Percentiles rank a stretch among this genome's conserved stretches.
These are phyloP conservation scores for Stenodema calcarata DNA, from an alignment of 2,888 invertebrate species.

Conservation along the genomic window DNA sequence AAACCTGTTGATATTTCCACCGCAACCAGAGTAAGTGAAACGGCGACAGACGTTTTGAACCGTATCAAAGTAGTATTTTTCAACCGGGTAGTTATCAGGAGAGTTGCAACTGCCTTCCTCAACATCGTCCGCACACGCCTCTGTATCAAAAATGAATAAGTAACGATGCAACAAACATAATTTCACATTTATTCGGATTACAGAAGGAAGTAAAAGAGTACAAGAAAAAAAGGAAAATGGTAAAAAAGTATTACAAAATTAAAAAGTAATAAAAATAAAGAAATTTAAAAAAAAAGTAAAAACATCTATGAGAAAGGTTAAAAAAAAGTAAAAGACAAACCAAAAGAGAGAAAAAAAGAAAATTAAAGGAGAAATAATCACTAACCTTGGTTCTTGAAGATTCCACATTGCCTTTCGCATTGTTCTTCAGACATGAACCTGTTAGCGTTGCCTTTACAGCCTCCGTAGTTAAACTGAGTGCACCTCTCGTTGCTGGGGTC, in stretches of 20 bases:
- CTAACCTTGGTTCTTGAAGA: slow-evolving; percentile 73
- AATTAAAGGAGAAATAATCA: neutral
- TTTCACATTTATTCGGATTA: neutral
- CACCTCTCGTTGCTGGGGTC: slow-evolving; percentile 68
- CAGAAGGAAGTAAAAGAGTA: neutral
- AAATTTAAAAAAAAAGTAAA: too few relatives aligned
- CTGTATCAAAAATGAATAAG: slow-evolving; percentile 29
- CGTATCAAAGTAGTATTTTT: slow-evolving; percentile 78
- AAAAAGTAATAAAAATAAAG: too few relatives aligned
- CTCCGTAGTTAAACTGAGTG: slow-evolving; percentile 79
- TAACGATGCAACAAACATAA: neutral
- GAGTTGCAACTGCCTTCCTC: slow-evolving; percentile 75
- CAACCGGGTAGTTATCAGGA: slow-evolving; percentile 61
- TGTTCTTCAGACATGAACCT: slow-evolving; percentile 71
- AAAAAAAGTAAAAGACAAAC: too few relatives aligned
- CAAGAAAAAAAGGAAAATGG: too few relatives aligned
- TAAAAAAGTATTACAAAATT: too few relatives aligned
- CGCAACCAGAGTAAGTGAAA: slow-evolving; percentile 76
- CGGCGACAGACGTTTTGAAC: slow-evolving; percentile 67
- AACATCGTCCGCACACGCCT: slow-evolving; percentile 68
- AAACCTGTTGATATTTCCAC: slow-evolving; percentile 77
- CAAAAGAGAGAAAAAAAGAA: too few relatives aligned
- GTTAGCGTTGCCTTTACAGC: slow-evolving; percentile 90
- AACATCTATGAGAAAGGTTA: too few relatives aligned
- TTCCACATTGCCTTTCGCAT: slow-evolving; percentile 72